Conservation (phyloP, 2,888 invertebrate species). For the Acleris emargana region DNA sequence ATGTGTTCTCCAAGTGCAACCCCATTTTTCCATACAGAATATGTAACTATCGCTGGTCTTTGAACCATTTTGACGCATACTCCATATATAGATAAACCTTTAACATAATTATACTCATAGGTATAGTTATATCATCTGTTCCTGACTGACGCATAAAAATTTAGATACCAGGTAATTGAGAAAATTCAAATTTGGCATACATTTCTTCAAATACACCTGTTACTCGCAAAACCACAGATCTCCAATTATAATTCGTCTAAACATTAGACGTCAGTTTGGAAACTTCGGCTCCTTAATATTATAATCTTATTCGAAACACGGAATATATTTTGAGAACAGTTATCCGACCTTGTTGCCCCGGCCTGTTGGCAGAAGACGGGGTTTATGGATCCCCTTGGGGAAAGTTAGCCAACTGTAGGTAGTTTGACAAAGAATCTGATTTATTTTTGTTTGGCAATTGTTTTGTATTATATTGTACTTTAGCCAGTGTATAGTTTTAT, state of each 20-base stretch:
- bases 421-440: conserved; percentile 1
- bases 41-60: no score
- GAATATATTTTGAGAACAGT: conserved; percentile 72
- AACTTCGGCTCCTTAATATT: conserved; percentile 71
- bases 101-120: no score
- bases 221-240: conserved; percentile 51
- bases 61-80: no score
- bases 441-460: no score
- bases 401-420: conserved; percentile 20
- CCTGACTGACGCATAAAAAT: no score
- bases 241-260: conserved; percentile 69
- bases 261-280: conserved; percentile 25
- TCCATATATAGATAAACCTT: no score
- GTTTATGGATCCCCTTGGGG: conserved; percentile 8
- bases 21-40: no score
- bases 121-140: no score
- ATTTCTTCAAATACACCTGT: conserved; percentile 27
- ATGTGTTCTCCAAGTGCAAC: no score
- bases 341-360: conserved; percentile 51
- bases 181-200: not conserved
- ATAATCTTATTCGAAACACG: conserved; percentile 81
- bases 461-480: no score
- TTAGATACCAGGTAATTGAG: no score
- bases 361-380: conserved; percentile 29
- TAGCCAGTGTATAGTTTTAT: no score